These are phyloP conservation scores for Monochamus alternatus DNA, from an alignment of 2,888 invertebrate species.

Conservation along the genomic window DNA sequence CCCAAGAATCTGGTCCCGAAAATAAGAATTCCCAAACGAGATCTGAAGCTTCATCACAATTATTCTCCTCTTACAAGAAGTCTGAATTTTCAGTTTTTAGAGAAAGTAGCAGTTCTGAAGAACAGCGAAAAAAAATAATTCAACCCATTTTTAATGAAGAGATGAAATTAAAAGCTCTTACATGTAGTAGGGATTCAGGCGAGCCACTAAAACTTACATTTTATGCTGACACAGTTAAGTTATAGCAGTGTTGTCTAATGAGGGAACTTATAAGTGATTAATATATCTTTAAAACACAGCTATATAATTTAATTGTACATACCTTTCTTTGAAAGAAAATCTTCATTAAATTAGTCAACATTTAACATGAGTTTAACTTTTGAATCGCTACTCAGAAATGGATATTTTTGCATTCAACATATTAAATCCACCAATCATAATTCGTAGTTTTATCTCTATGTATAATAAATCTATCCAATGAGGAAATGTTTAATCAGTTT, in stretches of 20 bases:
- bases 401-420: too few species aligned
- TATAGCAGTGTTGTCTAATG: not conserved
- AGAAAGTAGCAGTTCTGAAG: not conserved
- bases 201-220: slow-evolving; percentile 13
- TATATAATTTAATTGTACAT: too few species aligned
- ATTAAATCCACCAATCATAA: too few species aligned
- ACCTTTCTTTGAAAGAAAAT: too few species aligned
- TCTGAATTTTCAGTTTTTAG: not conserved
- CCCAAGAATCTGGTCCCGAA: not conserved
- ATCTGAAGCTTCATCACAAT: not conserved
- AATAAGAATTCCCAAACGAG: not conserved
- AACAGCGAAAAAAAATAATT: not conserved
- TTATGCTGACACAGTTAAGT: slow-evolving; percentile 5
- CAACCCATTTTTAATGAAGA: slow-evolving; percentile 5
- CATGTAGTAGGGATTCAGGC: not conserved
- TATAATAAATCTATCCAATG: too few species aligned
- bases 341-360: too few species aligned
- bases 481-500: too few species aligned
- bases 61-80: not conserved
- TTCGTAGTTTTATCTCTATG: too few species aligned
- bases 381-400: too few species aligned
- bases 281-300: too few species aligned
- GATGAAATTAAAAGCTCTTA: slow-evolving; percentile 12
- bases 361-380: too few species aligned
- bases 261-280: too few species aligned